A percentile compares a stretch with the other conserved stretches of the same genome.
phyloP scores from a whole-genome alignment of 2,888 invertebrate genomes.

The Ophion ellenae region DNA sequence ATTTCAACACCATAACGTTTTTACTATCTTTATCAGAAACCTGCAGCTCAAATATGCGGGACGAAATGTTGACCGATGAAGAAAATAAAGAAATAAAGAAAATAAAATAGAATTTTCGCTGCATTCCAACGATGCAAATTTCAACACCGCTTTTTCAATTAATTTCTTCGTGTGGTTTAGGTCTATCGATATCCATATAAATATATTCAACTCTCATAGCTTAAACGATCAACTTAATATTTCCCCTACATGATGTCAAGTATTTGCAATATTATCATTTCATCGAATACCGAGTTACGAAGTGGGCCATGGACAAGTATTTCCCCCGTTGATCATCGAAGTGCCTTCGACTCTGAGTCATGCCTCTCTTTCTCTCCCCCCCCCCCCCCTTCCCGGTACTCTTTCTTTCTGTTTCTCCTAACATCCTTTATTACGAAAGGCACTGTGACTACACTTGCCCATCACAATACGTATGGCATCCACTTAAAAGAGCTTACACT shows the following conservation, averaged over 20 bases:
- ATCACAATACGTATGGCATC: conserved; percentile 27
- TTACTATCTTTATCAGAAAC: too few species aligned
- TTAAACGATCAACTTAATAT: background rate
- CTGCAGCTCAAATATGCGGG: too few species aligned
- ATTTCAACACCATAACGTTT: too few species aligned
- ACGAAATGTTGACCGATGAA: too few species aligned
- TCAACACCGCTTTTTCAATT: too few species aligned
- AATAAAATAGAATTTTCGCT: too few species aligned
- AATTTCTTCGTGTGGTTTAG: too few species aligned
- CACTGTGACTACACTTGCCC: conserved; percentile 29
- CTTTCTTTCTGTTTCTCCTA: conserved; percentile 58
- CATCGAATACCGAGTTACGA: conserved; percentile 10
- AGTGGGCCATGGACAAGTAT: conserved; percentile 13
- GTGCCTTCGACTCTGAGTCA: conserved; percentile 36
- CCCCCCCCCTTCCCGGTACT: conserved; percentile 52
- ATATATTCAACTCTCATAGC: background rate
- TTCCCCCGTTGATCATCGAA: conserved; percentile 32
- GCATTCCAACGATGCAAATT: too few species aligned
- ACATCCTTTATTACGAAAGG: conserved; percentile 50
- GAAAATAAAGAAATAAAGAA: too few species aligned
- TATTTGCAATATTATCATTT: background rate
- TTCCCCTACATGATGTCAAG: background rate
- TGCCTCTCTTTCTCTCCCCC: conserved; percentile 47
- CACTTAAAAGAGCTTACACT: conserved; percentile 23
- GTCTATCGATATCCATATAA: background rate